These are phyloP conservation scores for Caloenas nicobarica DNA, from an alignment of 2,113 vertebrate genomes.

Conservation along the genomic window DNA sequence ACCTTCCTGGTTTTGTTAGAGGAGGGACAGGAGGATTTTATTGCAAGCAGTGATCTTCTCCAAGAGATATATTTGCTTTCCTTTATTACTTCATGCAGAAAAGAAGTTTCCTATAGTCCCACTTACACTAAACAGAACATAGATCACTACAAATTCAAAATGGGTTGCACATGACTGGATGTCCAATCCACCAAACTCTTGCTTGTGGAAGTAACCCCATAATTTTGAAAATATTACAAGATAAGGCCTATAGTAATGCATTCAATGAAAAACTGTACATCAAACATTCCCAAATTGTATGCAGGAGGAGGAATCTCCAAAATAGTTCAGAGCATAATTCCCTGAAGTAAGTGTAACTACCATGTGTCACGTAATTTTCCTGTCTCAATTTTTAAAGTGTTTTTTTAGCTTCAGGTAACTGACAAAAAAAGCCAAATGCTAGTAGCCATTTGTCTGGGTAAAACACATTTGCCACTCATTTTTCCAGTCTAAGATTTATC, in stretches of 20 bases:
- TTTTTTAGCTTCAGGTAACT: background rate
- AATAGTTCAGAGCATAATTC: background rate
- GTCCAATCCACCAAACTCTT: background rate
- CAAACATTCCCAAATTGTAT: background rate
- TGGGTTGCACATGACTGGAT: background rate
- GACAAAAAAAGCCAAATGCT: background rate
- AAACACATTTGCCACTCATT: background rate
- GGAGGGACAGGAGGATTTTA: background rate
- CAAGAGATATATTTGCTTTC: background rate
- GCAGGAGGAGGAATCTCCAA: background rate
- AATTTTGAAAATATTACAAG: background rate
- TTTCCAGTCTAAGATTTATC: background rate
- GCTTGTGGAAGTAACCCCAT: background rate
- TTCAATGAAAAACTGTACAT: background rate
- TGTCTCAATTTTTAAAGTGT: background rate
- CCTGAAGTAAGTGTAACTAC: background rate
- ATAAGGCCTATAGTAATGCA: background rate
- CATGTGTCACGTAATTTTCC: background rate
- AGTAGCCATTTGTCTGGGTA: background rate
- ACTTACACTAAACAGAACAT: background rate
- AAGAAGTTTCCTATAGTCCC: background rate
- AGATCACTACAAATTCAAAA: background rate
- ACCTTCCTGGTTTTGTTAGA: background rate
- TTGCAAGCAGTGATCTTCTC: background rate
- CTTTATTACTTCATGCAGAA: background rate